Conservation (phyloP, 2,113 vertebrate genomes). For the Oceanodroma tethys region DNA sequence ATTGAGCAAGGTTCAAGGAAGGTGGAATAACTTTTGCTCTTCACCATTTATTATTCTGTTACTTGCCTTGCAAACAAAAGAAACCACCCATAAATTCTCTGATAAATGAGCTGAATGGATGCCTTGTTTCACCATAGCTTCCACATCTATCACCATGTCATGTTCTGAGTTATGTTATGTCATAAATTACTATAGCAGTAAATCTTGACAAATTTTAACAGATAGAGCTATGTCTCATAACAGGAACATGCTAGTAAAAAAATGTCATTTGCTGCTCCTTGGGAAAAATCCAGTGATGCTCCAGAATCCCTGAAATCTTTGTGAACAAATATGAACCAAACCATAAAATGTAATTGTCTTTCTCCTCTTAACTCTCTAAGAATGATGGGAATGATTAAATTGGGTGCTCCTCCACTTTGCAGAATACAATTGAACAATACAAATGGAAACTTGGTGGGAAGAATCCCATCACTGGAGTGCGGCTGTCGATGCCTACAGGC, state of each 20-base stretch:
- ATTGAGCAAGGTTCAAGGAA: neutral
- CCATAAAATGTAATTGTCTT: neutral
- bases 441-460: neutral
- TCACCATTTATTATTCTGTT: slow-evolving; percentile 28
- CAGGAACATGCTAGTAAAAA: neutral
- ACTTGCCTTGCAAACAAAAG: slow-evolving; percentile 1
- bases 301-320: neutral
- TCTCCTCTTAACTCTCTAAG: neutral
- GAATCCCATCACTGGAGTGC: neutral
- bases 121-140: neutral
- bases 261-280: neutral
- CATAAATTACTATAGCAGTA: neutral
- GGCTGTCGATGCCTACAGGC: neutral
- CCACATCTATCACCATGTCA: neutral
- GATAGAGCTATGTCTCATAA: neutral
- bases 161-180: neutral
- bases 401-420: neutral
- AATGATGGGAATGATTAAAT: neutral
- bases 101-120: neutral
- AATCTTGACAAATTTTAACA: slow-evolving; percentile 6
- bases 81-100: neutral
- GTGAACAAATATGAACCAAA: neutral
- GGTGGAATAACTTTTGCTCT: neutral
- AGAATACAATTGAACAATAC: neutral
- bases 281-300: neutral